phyloP scores from a whole-genome alignment of 1,140 invertebrate species.

The Drosophila bocqueti region DNA sequence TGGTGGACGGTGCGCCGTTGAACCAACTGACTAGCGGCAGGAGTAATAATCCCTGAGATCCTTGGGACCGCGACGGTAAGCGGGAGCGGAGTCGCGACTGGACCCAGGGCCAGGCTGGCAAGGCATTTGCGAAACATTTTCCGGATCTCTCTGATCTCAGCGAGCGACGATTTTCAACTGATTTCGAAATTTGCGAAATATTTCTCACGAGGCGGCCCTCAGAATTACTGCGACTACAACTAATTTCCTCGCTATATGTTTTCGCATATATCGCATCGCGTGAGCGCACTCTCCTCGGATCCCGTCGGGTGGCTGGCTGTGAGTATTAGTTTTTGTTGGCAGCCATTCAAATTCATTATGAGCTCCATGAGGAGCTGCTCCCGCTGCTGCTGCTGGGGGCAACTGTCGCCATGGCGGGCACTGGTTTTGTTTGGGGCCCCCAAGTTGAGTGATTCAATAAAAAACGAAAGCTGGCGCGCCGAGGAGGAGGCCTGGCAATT shows the following conservation, averaged over 20 bases:
- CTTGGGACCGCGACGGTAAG: conserved; percentile 7
- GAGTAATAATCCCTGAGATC: conserved; percentile 26
- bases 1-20: conserved; percentile 62
- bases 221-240: conserved; percentile 19
- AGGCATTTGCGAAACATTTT: conserved; percentile 77
- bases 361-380: conserved; percentile 13
- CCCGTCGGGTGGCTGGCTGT: conserved; percentile 18
- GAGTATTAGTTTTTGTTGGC: too few species aligned
- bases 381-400: conserved; percentile 9
- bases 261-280: conserved; percentile 65
- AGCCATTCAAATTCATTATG: conserved; percentile 70
- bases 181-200: conserved; percentile 71
- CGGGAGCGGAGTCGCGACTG: neutral
- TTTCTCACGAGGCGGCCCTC: conserved; percentile 54
- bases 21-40: conserved; percentile 29
- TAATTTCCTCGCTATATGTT: conserved; percentile 65
- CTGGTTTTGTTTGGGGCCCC: conserved; percentile 47
- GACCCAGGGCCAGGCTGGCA: conserved; percentile 44
- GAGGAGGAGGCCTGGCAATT: conserved; percentile 69
- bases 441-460: conserved; percentile 63
- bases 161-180: conserved; percentile 74
- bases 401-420: conserved; percentile 67
- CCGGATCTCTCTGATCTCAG: conserved; percentile 7
- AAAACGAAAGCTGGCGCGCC: conserved; percentile 59
- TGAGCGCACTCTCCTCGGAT: conserved; percentile 67